Evolutionary conservation across 2,888 invertebrate genomes (phyloP).

Genomic region (Amiota communis): DNA sequence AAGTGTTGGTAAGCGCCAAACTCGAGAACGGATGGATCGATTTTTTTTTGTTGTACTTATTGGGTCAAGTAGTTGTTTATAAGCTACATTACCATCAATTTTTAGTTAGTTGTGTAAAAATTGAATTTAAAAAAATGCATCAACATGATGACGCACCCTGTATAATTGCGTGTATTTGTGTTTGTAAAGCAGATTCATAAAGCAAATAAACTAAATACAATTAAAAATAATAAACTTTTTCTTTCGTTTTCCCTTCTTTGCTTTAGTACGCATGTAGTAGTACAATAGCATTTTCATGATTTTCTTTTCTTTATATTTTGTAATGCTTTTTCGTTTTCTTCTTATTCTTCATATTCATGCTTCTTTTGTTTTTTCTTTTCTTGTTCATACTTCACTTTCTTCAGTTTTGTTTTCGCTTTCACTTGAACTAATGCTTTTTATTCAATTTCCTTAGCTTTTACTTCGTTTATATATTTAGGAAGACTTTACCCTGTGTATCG

Average conservation of each 20-base stretch:
- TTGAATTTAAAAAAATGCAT: no score
- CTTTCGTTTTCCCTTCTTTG: no score
- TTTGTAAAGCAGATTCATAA: conserved; percentile 9
- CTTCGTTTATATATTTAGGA: conserved; percentile 42
- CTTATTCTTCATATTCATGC: neutral
- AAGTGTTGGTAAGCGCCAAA: no score
- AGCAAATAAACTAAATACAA: conserved; percentile 33
- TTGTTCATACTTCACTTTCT: neutral
- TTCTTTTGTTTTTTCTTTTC: neutral
- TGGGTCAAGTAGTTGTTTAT: no score
- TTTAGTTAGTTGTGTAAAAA: no score
- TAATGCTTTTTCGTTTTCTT: neutral
- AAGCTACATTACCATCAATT: no score
- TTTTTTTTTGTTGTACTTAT: no score
- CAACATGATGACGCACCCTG: no score
- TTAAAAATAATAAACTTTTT: conserved; percentile 44
- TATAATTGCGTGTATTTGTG: neutral
- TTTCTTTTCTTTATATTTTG: neutral
- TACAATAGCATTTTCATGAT: no score
- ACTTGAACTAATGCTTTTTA: conserved; percentile 43
- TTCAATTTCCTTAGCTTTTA: conserved; percentile 48
- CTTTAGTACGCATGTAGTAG: no score
- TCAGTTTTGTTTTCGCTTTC: conserved; percentile 10
- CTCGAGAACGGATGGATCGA: no score
- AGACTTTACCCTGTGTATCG: neutral